A percentile compares a stretch with the other conserved stretches of the same genome.
Evolutionary conservation across 2,113 vertebrate species (phyloP).

Genomic region (Herpailurus yagouaroundi): DNA sequence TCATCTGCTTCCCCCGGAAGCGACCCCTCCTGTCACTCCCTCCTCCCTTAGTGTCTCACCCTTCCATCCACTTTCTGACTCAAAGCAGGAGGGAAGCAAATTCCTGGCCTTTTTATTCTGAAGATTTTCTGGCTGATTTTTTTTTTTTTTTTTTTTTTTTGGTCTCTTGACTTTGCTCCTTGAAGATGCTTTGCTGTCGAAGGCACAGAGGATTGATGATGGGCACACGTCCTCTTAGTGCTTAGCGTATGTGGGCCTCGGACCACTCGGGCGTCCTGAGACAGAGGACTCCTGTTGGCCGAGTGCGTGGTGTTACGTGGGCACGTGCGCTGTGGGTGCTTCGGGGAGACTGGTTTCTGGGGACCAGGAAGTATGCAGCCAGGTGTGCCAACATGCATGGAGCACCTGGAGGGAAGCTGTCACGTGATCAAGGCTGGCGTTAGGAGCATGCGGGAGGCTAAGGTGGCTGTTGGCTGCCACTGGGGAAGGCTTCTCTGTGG

Average conservation of each 20-base stretch:
- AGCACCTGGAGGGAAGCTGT: neutral
- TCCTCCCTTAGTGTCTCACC: neutral
- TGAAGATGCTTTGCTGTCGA: neutral
- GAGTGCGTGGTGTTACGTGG: neutral
- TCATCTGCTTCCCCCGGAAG: neutral
- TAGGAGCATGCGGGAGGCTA: rapidly evolving
- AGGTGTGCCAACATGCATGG: neutral
- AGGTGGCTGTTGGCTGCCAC: neutral
- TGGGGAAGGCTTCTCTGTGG: neutral
- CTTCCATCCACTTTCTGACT: neutral
- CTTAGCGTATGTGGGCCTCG: neutral
- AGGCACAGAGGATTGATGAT: neutral
- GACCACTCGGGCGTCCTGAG: neutral
- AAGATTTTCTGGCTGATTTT: neutral
- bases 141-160: neutral
- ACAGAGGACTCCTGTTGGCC: neutral
- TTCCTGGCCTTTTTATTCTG: neutral
- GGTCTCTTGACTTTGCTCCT: neutral
- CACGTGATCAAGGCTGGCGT: neutral
- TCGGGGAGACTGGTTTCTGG: neutral
- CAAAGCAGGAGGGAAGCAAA: neutral
- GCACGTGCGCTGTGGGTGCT: too few species aligned
- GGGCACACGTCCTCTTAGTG: neutral
- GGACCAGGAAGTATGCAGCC: neutral
- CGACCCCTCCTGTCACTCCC: neutral